These are phyloP conservation scores for Antechinus flavipes DNA, from an alignment of 2,113 vertebrate genomes.

Conservation along the genomic window DNA sequence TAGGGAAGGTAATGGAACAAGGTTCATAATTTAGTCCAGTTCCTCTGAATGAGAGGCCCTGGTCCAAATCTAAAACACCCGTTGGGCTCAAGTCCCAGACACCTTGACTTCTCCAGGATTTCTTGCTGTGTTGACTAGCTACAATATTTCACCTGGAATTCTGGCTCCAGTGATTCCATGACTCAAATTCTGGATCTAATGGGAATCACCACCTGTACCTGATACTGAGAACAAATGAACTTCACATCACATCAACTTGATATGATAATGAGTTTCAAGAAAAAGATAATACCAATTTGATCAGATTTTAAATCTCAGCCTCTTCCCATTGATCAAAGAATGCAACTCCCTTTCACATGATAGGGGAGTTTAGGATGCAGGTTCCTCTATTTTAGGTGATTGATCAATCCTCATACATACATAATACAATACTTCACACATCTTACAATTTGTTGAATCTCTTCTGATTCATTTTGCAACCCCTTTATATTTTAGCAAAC, in stretches of 20 bases:
- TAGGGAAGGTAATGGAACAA: not conserved
- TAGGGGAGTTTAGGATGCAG: not conserved
- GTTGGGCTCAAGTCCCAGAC: no score
- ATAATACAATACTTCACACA: not conserved
- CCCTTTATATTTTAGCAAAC: not conserved
- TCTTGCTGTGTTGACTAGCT: no score
- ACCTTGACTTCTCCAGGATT: no score
- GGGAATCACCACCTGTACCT: no score
- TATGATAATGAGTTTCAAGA: not conserved
- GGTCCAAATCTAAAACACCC: no score
- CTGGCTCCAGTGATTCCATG: no score
- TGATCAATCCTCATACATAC: not conserved
- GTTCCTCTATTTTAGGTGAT: not conserved
- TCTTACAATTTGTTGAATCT: not conserved
- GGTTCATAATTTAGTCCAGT: not conserved
- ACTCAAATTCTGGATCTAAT: not conserved
- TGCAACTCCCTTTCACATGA: not conserved
- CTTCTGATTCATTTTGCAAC: not conserved
- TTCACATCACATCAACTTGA: not conserved
- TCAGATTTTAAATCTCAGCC: not conserved
- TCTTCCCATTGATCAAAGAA: not conserved
- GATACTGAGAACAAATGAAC: no score
- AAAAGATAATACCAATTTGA: no score
- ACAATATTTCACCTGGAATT: no score
- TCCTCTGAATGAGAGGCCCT: not conserved